A percentile compares a stretch with the other conserved stretches of the same genome.
Conservation (phyloP, 2,797 vertebrate genomes). For the Rhincodon typus region DNA sequence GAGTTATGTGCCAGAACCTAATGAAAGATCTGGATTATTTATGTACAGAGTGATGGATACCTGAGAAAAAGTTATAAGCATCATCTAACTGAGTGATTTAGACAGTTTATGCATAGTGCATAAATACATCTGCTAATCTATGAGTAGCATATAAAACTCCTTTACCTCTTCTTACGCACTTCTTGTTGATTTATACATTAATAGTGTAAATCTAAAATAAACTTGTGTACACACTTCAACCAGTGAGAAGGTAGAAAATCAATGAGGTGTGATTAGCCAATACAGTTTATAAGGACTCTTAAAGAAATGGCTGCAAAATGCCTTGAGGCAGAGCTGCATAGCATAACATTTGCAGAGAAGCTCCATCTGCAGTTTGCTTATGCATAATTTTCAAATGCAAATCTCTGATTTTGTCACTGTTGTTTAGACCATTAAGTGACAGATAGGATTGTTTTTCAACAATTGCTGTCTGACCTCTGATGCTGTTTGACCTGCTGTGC, state of each 20-base stretch:
- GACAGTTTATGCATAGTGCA: not conserved
- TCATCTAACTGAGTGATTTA: not conserved
- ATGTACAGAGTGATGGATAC: not conserved
- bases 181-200: not conserved
- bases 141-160: not conserved
- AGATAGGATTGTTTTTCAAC: no score
- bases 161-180: not conserved
- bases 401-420: not conserved
- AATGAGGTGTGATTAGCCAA: not conserved
- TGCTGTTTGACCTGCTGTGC: no score
- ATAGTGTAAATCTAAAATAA: not conserved
- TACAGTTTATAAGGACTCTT: not conserved
- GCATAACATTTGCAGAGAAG: not conserved
- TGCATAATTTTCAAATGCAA: not conserved
- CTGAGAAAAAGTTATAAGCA: not conserved
- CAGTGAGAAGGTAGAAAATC: not conserved
- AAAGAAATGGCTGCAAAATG: not conserved
- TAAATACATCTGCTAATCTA: no score
- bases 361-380: not conserved
- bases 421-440: not conserved
- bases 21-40: not conserved
- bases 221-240: not conserved
- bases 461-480: no score
- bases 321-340: not conserved
- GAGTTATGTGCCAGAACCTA: not conserved